Percentiles rank a stretch among this genome's conserved stretches.
These are phyloP conservation scores for Drosophila leonis DNA, from an alignment of 2,888 invertebrate genomes.

Conservation along the genomic window DNA sequence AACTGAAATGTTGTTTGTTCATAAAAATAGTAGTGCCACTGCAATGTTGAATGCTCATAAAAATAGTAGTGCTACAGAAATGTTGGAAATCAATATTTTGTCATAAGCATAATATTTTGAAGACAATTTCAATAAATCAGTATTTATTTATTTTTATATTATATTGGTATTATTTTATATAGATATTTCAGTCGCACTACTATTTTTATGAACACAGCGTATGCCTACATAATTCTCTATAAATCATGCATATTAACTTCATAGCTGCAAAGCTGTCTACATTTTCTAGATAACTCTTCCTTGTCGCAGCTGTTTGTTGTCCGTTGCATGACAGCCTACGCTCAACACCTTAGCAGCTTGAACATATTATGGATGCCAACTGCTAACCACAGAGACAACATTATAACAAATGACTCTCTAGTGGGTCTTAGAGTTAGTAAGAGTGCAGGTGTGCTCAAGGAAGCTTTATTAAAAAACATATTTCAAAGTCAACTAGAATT, in stretches of 20 bases:
- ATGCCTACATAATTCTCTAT: too few relatives aligned
- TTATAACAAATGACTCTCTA: slow-evolving; percentile 5
- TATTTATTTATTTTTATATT: too few relatives aligned
- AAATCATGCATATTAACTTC: background rate
- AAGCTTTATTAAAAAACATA: background rate
- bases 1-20: too few relatives aligned
- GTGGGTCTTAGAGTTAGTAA: background rate
- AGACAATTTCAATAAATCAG: too few relatives aligned
- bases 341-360: background rate
- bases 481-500: background rate
- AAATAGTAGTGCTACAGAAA: too few relatives aligned
- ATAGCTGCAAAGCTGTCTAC: background rate
- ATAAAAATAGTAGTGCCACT: too few relatives aligned
- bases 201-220: too few relatives aligned
- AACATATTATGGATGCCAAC: background rate
- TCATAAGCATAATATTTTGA: too few relatives aligned
- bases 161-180: too few relatives aligned
- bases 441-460: background rate
- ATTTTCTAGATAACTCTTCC: background rate
- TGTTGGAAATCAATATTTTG: too few relatives aligned
- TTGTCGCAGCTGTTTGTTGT: background rate
- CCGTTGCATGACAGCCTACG: background rate
- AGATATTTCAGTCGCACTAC: too few relatives aligned
- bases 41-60: too few relatives aligned
- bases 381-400: background rate